These are phyloP conservation scores for Idaea aversata DNA, from an alignment of 2,888 invertebrate genomes.

Conservation along the genomic window DNA sequence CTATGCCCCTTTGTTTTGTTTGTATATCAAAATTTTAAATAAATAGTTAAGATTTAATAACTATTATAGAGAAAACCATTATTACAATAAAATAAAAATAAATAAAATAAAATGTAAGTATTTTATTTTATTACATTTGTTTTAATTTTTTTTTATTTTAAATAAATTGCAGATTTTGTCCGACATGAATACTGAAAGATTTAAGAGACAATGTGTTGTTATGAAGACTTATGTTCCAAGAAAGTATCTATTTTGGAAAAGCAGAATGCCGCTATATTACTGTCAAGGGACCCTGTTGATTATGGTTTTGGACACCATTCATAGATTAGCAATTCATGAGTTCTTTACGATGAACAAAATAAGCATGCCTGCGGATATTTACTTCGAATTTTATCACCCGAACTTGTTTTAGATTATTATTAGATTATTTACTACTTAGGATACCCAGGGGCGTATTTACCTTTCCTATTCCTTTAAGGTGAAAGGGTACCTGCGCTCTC, in stretches of 20 bases:
- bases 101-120: too few species aligned
- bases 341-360: constrained; percentile 42
- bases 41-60: too few species aligned
- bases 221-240: constrained; percentile 45
- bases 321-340: constrained; percentile 53
- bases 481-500: too few species aligned
- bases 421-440: too few species aligned
- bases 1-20: too few species aligned
- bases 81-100: too few species aligned
- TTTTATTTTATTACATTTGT: too few species aligned
- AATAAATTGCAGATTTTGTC: constrained; percentile 46
- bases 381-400: constrained; percentile 56
- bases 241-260: constrained; percentile 39
- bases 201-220: constrained; percentile 45
- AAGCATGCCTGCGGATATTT: constrained; percentile 41
- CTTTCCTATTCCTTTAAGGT: too few species aligned
- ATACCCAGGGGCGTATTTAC: too few species aligned
- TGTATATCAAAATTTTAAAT: too few species aligned
- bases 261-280: constrained; percentile 57
- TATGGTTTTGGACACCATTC: constrained; percentile 40
- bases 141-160: too few species aligned
- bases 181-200: constrained; percentile 36
- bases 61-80: too few species aligned
- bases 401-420: constrained; percentile 9
- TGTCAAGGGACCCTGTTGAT: constrained; percentile 49